Percentiles rank a stretch among this genome's conserved stretches.
Conservation (phyloP, 2,113 vertebrate species). For the Anoplopoma fimbria region DNA sequence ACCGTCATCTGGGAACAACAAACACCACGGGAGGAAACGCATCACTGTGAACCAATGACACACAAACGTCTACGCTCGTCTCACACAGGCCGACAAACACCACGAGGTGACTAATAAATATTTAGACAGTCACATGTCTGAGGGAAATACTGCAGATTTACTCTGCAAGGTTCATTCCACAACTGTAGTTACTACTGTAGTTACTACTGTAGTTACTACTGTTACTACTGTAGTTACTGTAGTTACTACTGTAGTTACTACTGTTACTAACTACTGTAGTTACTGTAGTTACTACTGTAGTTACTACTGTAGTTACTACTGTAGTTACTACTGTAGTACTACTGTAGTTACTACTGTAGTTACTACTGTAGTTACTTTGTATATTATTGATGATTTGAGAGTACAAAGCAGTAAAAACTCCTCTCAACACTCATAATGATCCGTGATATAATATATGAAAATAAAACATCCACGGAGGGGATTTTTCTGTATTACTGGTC, state of each 20-base stretch:
- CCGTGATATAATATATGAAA: neutral
- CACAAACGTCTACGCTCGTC: neutral
- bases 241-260: no score
- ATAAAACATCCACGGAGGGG: neutral
- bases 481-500: neutral
- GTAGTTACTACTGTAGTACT: no score
- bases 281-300: no score
- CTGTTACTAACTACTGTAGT: no score
- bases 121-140: neutral
- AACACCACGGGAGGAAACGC: neutral
- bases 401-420: neutral
- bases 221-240: no score
- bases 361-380: neutral
- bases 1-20: conserved; percentile 91
- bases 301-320: no score
- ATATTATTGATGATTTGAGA: neutral
- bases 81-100: neutral
- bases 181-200: neutral
- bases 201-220: no score
- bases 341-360: no score
- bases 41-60: neutral
- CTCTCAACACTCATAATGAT: neutral
- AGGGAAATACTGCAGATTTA: neutral
- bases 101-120: neutral
- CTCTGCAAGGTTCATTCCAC: neutral